Percentiles rank a stretch among this genome's conserved stretches.
These are phyloP conservation scores for Peribatodes rhomboidaria DNA, from an alignment of 2,888 invertebrate species.

Conservation along the genomic window DNA sequence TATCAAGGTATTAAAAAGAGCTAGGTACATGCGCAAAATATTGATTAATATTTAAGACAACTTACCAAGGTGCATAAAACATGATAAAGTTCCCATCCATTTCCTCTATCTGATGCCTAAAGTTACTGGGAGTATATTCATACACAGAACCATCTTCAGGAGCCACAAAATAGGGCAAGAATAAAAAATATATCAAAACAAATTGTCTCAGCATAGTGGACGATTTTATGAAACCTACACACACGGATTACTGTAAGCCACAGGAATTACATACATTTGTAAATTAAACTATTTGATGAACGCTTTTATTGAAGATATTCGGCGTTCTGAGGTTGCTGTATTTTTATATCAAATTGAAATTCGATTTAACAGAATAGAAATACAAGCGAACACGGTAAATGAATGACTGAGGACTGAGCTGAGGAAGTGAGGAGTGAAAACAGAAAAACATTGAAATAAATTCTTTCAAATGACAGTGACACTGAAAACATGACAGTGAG, in stretches of 20 bases:
- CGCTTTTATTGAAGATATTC: too few relatives aligned
- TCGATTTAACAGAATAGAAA: too few relatives aligned
- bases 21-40: conserved; percentile 13
- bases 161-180: conserved; percentile 88
- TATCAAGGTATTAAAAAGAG: not conserved
- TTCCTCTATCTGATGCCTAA: conserved; percentile 87
- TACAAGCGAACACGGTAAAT: too few relatives aligned
- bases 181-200: conserved; percentile 57
- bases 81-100: conserved; percentile 91
- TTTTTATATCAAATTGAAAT: too few relatives aligned
- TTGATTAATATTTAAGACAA: conserved; percentile 40
- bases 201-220: conserved; percentile 56
- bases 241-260: not conserved
- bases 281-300: not conserved
- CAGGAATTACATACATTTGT: not conserved
- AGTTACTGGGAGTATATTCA: conserved; percentile 87
- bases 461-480: too few relatives aligned
- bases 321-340: too few relatives aligned
- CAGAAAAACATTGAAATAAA: too few relatives aligned
- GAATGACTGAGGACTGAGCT: too few relatives aligned
- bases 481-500: too few relatives aligned
- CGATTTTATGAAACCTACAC: not conserved
- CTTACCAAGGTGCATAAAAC: conserved; percentile 94
- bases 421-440: too few relatives aligned
- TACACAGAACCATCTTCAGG: conserved; percentile 87